Conservation (phyloP, 2,888 invertebrate species). For the Tenthredo notha region DNA sequence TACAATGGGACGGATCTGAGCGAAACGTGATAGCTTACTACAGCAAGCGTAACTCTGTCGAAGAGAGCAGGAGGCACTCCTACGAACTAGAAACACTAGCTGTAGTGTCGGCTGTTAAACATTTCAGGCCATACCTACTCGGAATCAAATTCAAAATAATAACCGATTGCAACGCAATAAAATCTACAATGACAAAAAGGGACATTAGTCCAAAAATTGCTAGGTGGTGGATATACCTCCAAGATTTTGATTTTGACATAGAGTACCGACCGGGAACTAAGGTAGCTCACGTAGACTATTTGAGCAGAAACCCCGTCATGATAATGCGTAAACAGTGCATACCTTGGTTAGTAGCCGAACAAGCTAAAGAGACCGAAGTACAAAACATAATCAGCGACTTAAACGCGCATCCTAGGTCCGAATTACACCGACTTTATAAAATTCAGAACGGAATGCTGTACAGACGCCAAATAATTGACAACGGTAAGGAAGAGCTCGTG, state of each 20-base stretch:
- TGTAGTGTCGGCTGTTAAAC: slow-evolving; percentile 64
- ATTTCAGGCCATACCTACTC: slow-evolving; percentile 66
- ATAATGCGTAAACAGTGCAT: background rate
- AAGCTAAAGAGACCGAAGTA: background rate
- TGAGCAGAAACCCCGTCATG: slow-evolving; percentile 37
- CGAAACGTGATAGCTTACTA: background rate
- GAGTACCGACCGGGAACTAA: slow-evolving; percentile 53
- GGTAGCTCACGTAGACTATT: slow-evolving; percentile 15
- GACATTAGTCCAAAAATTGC: slow-evolving; percentile 65
- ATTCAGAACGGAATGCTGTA: background rate
- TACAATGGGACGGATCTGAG: background rate
- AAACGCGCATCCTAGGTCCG: background rate
- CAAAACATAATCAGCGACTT: background rate
- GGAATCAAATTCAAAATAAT: slow-evolving; percentile 61
- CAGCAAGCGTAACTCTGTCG: background rate
- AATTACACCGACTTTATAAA: background rate
- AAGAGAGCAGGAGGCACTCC: slow-evolving; percentile 64
- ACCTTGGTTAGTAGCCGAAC: slow-evolving; percentile 16
- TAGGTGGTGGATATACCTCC: slow-evolving; percentile 68
- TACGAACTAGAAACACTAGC: slow-evolving; percentile 64
- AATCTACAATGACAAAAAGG: slow-evolving; percentile 67
- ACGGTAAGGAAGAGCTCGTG: background rate
- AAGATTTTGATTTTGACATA: slow-evolving; percentile 64
- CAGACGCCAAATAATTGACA: background rate
- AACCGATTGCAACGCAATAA: slow-evolving; percentile 67